phyloP scores from a whole-genome alignment of 2,797 vertebrate genomes.

The Sebastes nivosus region DNA sequence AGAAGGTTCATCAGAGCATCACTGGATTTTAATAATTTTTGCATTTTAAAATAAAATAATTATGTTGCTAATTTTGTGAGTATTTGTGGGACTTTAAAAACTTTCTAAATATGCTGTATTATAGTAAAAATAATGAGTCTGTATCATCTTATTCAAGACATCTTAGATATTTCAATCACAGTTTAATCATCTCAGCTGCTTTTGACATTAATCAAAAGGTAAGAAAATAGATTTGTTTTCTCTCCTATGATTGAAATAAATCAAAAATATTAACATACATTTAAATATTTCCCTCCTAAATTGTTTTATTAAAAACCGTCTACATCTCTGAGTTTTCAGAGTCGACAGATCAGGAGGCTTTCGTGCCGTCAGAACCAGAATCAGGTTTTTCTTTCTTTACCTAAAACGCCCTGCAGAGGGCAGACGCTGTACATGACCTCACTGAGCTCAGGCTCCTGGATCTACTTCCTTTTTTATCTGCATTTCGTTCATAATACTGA shows the following conservation, averaged over 20 bases:
- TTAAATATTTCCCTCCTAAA: not conserved
- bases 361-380: too few species aligned
- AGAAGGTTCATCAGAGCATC: not conserved
- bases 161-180: not conserved
- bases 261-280: not conserved
- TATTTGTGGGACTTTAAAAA: not conserved
- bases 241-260: not conserved
- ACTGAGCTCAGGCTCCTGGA: too few species aligned
- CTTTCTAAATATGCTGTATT: not conserved
- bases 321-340: too few species aligned
- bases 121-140: not conserved
- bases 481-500: not conserved
- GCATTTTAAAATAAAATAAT: not conserved
- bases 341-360: too few species aligned
- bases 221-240: not conserved
- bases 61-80: not conserved
- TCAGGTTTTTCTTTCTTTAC: not conserved
- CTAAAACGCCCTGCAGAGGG: not conserved
- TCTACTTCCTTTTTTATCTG: not conserved
- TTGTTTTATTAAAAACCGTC: not conserved
- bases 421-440: not conserved
- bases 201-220: not conserved
- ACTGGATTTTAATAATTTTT: not conserved
- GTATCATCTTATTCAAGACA: not conserved
- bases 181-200: not conserved